These are phyloP conservation scores for Sebastolobus alascanus DNA, from an alignment of 2,797 vertebrate species.

Conservation along the genomic window DNA sequence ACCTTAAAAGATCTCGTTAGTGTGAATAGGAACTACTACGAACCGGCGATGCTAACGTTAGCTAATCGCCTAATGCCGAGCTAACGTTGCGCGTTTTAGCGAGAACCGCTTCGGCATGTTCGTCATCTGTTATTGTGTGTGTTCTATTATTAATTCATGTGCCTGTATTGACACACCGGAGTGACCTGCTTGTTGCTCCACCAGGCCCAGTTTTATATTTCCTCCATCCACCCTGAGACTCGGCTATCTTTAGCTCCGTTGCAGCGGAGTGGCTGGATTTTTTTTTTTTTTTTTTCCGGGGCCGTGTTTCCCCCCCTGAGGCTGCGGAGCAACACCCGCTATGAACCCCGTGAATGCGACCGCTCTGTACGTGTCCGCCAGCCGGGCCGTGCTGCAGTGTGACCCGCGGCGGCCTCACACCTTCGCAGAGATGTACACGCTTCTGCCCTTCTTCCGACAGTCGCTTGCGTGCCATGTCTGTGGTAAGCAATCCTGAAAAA, in stretches of 20 bases:
- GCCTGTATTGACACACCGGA: slow-evolving; percentile 41
- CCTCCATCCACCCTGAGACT: slow-evolving; percentile 27
- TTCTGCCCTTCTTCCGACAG: slow-evolving; percentile 95
- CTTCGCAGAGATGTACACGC: slow-evolving; percentile 92
- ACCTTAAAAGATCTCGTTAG: not conserved
- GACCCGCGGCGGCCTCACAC: slow-evolving; percentile 92
- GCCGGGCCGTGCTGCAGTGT: slow-evolving; percentile 96
- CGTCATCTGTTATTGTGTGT: slow-evolving; percentile 39
- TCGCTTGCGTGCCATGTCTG: slow-evolving; percentile 95
- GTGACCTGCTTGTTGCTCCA: slow-evolving; percentile 42
- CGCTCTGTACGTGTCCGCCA: slow-evolving; percentile 95
- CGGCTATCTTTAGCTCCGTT: slow-evolving; percentile 34
- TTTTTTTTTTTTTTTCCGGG: slow-evolving; percentile 39
- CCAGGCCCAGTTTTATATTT: slow-evolving; percentile 16
- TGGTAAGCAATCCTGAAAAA: slow-evolving; percentile 77
- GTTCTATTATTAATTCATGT: slow-evolving; percentile 50
- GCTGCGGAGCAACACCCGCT: slow-evolving; percentile 80
- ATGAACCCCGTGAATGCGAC: slow-evolving; percentile 98
- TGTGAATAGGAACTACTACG: slow-evolving; percentile 13
- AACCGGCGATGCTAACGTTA: slow-evolving; percentile 67
- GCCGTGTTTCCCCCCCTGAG: slow-evolving; percentile 74
- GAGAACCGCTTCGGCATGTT: slow-evolving; percentile 58
- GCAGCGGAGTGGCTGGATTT: slow-evolving; percentile 49
- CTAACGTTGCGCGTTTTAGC: slow-evolving; percentile 61
- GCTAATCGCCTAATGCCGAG: slow-evolving; percentile 36